These are phyloP conservation scores for Apis dorsata DNA, from an alignment of 1,140 invertebrate genomes.

Conservation along the genomic window DNA sequence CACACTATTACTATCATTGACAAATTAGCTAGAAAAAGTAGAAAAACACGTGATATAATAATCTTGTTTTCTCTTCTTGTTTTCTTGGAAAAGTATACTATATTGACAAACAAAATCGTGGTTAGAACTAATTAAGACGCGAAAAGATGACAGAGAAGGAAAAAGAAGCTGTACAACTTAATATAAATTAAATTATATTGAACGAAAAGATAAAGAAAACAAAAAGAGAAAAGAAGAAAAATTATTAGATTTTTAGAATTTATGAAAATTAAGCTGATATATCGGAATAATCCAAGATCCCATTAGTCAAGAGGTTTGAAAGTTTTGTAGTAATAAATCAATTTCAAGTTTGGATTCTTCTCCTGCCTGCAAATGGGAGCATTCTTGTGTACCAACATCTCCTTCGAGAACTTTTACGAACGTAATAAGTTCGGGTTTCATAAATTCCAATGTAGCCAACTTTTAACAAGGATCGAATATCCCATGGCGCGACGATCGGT, in stretches of 20 bases:
- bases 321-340: constrained; percentile 4
- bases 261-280: background rate
- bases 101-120: no score
- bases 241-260: no score
- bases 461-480: constrained; percentile 30
- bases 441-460: constrained; percentile 2
- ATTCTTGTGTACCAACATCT: constrained; percentile 25
- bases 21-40: background rate
- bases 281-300: background rate
- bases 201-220: background rate
- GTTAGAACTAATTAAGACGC: no score
- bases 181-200: no score
- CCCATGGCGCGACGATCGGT: background rate
- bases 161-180: no score
- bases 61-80: background rate
- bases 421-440: background rate
- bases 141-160: no score
- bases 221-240: background rate
- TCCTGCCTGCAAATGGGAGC: background rate
- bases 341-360: background rate
- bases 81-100: background rate
- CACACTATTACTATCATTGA: background rate
- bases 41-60: background rate
- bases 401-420: background rate
- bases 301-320: background rate